Evolutionary conservation across 2,113 vertebrate species (phyloP).

Genomic region (Reinhardtius hippoglossoides): DNA sequence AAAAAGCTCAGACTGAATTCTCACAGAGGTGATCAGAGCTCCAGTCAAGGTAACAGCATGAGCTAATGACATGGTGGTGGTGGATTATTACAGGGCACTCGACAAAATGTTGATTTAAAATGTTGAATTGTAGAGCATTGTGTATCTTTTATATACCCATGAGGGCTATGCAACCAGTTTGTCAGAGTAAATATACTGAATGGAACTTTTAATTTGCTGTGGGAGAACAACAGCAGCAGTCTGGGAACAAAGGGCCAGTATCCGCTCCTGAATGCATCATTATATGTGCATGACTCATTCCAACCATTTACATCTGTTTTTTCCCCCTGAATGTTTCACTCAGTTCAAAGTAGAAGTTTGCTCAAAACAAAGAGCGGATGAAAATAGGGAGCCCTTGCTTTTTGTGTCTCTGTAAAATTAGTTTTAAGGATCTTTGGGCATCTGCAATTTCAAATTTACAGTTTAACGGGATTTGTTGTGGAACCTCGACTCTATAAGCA

Average conservation of each 20-base stretch:
- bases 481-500: not conserved
- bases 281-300: constrained; percentile 47
- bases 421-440: no score
- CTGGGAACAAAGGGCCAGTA: constrained; percentile 33
- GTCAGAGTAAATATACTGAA: not conserved
- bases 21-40: constrained; percentile 29
- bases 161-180: not conserved
- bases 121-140: not conserved
- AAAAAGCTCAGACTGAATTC: constrained; percentile 46
- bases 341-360: not conserved
- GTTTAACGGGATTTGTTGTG: not conserved
- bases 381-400: not conserved
- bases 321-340: not conserved
- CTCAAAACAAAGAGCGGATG: not conserved
- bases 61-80: constrained; percentile 4
- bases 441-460: no score
- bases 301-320: constrained; percentile 15
- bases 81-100: constrained; percentile 20
- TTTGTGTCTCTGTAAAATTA: not conserved
- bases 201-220: constrained; percentile 8
- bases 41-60: constrained; percentile 31
- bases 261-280: constrained; percentile 20
- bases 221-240: constrained; percentile 9
- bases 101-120: constrained; percentile 3
- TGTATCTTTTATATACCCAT: not conserved